Evolutionary conservation across 2,113 vertebrate species (phyloP).

Genomic region (Psilopogon haemacephalus): DNA sequence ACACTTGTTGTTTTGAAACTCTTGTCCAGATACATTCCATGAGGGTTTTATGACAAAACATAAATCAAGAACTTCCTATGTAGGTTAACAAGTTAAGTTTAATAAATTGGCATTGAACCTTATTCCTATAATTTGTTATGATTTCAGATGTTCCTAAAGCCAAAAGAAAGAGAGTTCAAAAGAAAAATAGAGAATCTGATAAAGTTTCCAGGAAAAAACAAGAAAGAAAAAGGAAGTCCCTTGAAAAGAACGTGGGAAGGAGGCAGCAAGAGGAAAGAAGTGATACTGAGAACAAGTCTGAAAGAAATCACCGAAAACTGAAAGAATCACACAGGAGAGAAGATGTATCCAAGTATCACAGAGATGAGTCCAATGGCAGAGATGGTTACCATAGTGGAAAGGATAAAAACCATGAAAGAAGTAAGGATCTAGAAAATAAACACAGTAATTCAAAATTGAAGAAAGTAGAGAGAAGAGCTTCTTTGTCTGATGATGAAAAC

Average conservation of each 20-base stretch:
- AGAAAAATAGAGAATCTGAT: conserved; percentile 68
- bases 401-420: conserved; percentile 64
- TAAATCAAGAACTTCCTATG: neutral
- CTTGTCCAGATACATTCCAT: neutral
- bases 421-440: conserved; percentile 62
- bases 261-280: conserved; percentile 62
- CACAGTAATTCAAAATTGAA: conserved; percentile 59
- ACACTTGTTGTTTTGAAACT: neutral
- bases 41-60: neutral
- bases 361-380: conserved; percentile 54
- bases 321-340: conserved; percentile 65
- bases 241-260: conserved; percentile 67
- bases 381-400: conserved; percentile 44
- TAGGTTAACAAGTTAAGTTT: neutral
- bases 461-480: conserved; percentile 69
- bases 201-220: conserved; percentile 69
- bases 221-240: conserved; percentile 56
- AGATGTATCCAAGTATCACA: conserved; percentile 37
- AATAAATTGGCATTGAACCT: neutral
- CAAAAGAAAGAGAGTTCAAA: conserved; percentile 70
- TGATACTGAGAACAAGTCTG: conserved; percentile 65
- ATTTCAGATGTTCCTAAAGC: conserved; percentile 71
- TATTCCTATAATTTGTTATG: neutral
- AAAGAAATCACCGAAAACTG: conserved; percentile 56
- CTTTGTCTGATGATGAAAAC: conserved; percentile 74